phyloP scores from a whole-genome alignment of 2,888 invertebrate genomes.

The Acrocyrtus sp. region DNA sequence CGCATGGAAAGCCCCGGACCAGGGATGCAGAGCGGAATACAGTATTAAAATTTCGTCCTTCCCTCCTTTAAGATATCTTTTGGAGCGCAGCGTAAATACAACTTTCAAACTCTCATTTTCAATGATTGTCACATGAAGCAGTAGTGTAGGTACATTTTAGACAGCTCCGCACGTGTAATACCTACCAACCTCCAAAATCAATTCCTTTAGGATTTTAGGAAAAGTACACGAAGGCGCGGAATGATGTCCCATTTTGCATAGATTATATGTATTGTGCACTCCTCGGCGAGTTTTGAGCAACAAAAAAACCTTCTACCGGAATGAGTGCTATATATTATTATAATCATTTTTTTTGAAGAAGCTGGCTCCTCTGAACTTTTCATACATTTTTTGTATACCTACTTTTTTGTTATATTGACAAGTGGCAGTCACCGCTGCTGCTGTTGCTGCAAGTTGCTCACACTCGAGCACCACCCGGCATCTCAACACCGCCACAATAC shows the following conservation, averaged over 20 bases:
- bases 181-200: conserved; percentile 21
- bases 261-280: background rate
- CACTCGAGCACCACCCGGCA: no score
- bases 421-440: background rate
- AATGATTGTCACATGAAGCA: conserved; percentile 38
- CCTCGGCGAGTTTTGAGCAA: conserved; percentile 1
- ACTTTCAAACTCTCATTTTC: conserved; percentile 21
- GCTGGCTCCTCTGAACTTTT: background rate
- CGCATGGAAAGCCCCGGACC: background rate
- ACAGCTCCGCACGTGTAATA: no score
- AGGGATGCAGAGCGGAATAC: conserved; percentile 5
- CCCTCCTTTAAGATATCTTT: conserved; percentile 5
- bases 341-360: conserved; percentile 11
- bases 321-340: conserved; percentile 11
- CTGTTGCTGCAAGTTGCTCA: background rate
- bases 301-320: conserved; percentile 1
- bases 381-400: no score
- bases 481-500: conserved; percentile 1
- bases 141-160: background rate
- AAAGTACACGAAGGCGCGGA: no score
- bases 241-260: conserved; percentile 13
- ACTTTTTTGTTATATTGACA: background rate
- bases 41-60: conserved; percentile 24
- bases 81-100: conserved; percentile 27
- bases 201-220: conserved; percentile 13